Evolutionary conservation across 2,113 vertebrate species (phyloP), one percentile per base, ranked within the genome.

Genomic region (Epinephelus cyanopodus): DNA sequence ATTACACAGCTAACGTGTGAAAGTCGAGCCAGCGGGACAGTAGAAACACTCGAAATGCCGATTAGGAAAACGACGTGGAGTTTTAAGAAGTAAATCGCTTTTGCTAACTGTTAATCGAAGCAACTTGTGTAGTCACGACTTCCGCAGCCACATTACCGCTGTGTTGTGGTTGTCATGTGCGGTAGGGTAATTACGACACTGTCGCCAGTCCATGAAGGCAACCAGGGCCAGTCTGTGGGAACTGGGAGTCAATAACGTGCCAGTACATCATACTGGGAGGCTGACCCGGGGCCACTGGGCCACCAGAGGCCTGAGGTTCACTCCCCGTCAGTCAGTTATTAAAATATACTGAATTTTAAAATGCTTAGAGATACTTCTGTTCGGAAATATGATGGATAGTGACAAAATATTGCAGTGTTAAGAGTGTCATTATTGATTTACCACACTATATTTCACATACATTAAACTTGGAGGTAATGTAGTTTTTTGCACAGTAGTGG

Each of bases 171-270:
- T 13, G n/a, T 78, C 17, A 2, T 25, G 15, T 67, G 6, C 0
- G 0, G 19, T 39, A 0, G 0, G 2, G 2, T 39, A 71, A 52
- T 87, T 87, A 80, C 91, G 74, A 91, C 88, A 64, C 71, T 3
- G 15, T 60, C 5, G 6, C 18, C 1, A 10, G 76, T 66, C 52
- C 67, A 0, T 87, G 88, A 92, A 92, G 62, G 82, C 81, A 86
- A 13, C 83, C 14, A 0, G 1, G 50, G 6, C 25, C 21, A 60
- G 47, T 4, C 29, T 72, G 5, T 6, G 47, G 33, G 10, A 21
- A 12, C 27, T 39, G 56, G 17, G 18, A 23, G 45, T 13, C 47
- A 7, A 3, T 25, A 6, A 33, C 15, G 42, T 45, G 42, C 8
- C 11, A 37, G 33, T 5, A 37, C 33, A 37, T 37, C 33, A 37